phyloP scores from a whole-genome alignment of 1,140 invertebrate genomes.

The Subanguina moxae region DNA sequence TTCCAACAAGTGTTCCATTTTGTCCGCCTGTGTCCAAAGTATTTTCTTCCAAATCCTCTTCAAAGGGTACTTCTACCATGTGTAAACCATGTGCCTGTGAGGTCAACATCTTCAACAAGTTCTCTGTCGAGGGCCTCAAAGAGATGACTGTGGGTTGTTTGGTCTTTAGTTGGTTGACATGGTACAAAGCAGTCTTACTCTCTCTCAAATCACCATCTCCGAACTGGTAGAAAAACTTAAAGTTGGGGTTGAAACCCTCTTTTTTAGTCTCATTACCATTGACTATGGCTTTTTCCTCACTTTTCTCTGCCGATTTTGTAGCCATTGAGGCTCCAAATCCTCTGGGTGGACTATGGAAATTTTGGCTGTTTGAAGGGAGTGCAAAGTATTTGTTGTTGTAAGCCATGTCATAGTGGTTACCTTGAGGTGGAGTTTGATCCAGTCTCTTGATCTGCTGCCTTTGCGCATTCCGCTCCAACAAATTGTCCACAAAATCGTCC shows the following conservation, averaged over 20 bases:
- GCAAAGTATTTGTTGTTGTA: not conserved
- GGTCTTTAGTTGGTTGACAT: not conserved
- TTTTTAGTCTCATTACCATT: not conserved
- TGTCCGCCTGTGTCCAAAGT: not conserved
- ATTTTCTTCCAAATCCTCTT: not conserved
- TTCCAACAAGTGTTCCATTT: too few species aligned
- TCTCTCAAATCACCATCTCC: not conserved
- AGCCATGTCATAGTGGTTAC: not conserved
- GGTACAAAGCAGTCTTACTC: constrained; percentile 1
- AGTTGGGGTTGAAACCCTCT: not conserved
- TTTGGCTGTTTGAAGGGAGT: not conserved
- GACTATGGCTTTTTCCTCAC: too few species aligned
- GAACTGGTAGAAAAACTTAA: constrained; percentile 2
- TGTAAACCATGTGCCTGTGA: not conserved
- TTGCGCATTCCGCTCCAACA: not conserved
- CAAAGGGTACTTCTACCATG: not conserved
- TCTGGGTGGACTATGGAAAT: constrained; percentile 5
- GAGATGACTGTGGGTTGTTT: not conserved
- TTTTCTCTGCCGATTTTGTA: not conserved
- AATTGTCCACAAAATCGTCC: not conserved
- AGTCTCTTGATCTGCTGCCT: not conserved
- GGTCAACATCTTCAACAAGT: not conserved
- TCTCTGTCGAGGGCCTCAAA: not conserved
- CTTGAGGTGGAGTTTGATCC: not conserved
- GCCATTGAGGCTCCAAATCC: not conserved